phyloP scores from a whole-genome alignment of 2,113 vertebrate genomes.

The Chelonoidis abingdonii region DNA sequence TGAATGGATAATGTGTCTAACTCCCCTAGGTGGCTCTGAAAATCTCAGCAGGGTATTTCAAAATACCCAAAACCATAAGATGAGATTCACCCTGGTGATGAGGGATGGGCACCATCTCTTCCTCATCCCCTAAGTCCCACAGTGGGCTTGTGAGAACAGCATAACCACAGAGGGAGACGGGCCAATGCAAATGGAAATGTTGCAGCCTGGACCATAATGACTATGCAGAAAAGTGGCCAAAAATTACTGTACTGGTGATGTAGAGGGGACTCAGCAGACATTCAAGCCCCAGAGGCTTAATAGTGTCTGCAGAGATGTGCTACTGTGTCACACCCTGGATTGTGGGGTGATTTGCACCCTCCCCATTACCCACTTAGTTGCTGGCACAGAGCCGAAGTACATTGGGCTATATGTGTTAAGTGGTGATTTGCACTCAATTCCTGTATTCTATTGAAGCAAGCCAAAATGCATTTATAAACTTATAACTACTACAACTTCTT shows the following conservation, averaged over 20 bases:
- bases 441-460: neutral
- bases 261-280: neutral
- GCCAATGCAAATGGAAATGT: neutral
- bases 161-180: neutral
- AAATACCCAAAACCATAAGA: slow-evolving; percentile 1
- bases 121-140: neutral
- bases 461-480: neutral
- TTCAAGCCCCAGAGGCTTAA: neutral
- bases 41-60: slow-evolving; percentile 6
- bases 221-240: slow-evolving; percentile 3
- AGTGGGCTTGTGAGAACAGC: neutral
- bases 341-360: neutral
- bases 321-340: neutral
- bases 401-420: neutral
- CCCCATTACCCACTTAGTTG: neutral
- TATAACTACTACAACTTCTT: neutral
- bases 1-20: neutral
- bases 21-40: neutral
- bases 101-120: neutral
- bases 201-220: neutral
- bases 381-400: neutral
- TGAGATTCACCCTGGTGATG: neutral
- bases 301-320: neutral
- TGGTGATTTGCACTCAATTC: neutral
- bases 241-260: neutral